These are phyloP conservation scores for Aphodius sticticus DNA, from an alignment of 2,888 invertebrate genomes.

Conservation along the genomic window DNA sequence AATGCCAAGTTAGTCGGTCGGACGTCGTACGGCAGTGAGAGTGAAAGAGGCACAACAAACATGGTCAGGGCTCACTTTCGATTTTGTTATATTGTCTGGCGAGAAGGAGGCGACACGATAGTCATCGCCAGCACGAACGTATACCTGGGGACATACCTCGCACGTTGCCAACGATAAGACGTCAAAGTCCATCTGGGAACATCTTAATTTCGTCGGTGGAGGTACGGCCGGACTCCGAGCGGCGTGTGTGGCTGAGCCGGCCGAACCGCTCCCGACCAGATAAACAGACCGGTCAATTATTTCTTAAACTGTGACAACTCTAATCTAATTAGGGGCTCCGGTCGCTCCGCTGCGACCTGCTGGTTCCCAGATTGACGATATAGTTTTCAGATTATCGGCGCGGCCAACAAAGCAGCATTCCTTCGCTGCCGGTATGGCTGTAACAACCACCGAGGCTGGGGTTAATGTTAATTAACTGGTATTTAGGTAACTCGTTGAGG, in stretches of 20 bases:
- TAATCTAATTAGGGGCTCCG: conserved; percentile 55
- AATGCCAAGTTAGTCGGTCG: too few species aligned
- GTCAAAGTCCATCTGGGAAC: conserved; percentile 4
- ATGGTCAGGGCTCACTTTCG: neutral
- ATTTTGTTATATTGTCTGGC: neutral
- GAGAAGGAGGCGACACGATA: conserved; percentile 4
- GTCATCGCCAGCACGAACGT: neutral
- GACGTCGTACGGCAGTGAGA: neutral
- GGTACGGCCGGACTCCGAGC: neutral
- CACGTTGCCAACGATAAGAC: conserved; percentile 4
- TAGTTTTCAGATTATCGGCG: neutral
- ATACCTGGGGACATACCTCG: conserved; percentile 4
- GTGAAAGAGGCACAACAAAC: neutral
- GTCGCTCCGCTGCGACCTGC: conserved; percentile 45
- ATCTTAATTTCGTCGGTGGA: neutral
- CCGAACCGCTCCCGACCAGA: conserved; percentile 24
- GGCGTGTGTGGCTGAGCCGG: conserved; percentile 21
- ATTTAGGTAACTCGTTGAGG: too few species aligned
- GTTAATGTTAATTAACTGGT: too few species aligned
- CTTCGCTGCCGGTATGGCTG: neutral
- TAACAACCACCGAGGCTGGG: too few species aligned
- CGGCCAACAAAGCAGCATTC: neutral
- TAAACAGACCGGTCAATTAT: conserved; percentile 55
- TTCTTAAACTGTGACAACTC: conserved; percentile 58
- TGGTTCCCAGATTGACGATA: neutral